Conservation (phyloP, 2,888 invertebrate genomes). For the Drosophila meridiana region DNA sequence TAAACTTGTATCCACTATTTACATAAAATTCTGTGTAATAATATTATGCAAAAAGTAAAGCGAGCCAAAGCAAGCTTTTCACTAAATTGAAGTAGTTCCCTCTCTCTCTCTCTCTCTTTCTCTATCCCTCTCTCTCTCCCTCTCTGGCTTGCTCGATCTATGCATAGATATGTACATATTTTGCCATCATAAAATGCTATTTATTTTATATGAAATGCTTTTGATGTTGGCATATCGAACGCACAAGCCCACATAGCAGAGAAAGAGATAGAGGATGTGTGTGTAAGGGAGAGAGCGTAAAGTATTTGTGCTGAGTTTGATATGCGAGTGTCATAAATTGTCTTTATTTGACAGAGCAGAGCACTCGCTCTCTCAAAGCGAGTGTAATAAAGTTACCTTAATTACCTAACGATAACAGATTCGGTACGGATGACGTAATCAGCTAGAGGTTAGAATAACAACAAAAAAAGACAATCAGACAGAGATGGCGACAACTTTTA, state of each 20-base stretch:
- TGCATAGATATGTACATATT: conserved; percentile 48
- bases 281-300: not conserved
- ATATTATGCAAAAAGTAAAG: conserved; percentile 66
- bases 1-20: conserved; percentile 78
- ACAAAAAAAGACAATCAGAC: not conserved
- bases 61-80: conserved; percentile 45
- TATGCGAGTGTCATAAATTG: conserved; percentile 61
- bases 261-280: not conserved
- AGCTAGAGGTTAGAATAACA: conserved; percentile 10
- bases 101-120: not conserved
- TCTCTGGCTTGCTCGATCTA: conserved; percentile 1
- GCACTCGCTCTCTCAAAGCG: not conserved
- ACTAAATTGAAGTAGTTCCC: conserved; percentile 59
- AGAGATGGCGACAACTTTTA: not conserved
- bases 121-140: not conserved
- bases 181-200: conserved; percentile 59
- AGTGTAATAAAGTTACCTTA: conserved; percentile 55
- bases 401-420: conserved; percentile 55
- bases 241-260: conserved; percentile 34
- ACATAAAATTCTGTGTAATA: conserved; percentile 73
- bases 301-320: conserved; percentile 41
- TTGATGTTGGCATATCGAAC: conserved; percentile 60
- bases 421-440: conserved; percentile 44
- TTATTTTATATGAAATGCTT: conserved; percentile 64
- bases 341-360: conserved; percentile 45